phyloP scores from a whole-genome alignment of 64 coral and sea anemone genomes.

The Pachyseris speciosa region DNA sequence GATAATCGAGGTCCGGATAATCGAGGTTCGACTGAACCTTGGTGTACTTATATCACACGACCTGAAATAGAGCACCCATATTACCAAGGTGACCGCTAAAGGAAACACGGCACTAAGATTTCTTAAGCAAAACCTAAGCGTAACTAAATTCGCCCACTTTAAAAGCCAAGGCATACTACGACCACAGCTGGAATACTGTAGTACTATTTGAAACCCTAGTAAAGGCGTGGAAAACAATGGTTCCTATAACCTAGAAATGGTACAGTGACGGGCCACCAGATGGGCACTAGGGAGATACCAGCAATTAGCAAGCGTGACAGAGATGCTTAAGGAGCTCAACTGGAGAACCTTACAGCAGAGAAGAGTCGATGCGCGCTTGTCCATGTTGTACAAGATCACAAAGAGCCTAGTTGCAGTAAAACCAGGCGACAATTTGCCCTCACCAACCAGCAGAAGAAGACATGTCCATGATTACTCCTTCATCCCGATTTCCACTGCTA shows the following conservation, averaged over 20 bases:
- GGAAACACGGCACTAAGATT: background rate
- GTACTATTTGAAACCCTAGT: background rate
- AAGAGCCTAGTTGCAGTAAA: too few species aligned
- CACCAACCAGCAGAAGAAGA: too few species aligned
- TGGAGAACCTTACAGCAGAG: slow-evolving; percentile 31
- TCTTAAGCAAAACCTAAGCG: background rate
- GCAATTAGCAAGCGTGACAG: too few species aligned
- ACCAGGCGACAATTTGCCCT: too few species aligned
- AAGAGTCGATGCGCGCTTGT: background rate
- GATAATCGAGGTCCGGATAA: too few species aligned
- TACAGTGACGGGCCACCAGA: too few species aligned
- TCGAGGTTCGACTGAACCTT: background rate
- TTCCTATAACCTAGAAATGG: background rate
- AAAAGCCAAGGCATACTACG: background rate
- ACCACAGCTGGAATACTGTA: too few species aligned
- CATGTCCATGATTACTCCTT: too few species aligned
- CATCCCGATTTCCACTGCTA: too few species aligned
- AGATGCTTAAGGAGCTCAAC: slow-evolving; percentile 42
- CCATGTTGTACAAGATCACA: background rate
- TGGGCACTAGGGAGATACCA: background rate
- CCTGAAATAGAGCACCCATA: background rate
- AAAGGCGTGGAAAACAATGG: slow-evolving; percentile 1
- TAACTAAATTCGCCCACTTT: background rate
- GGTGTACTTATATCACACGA: background rate
- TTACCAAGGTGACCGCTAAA: background rate